phyloP scores from a whole-genome alignment of 2,888 invertebrate species.

The Pogonocherus hispidulus region DNA sequence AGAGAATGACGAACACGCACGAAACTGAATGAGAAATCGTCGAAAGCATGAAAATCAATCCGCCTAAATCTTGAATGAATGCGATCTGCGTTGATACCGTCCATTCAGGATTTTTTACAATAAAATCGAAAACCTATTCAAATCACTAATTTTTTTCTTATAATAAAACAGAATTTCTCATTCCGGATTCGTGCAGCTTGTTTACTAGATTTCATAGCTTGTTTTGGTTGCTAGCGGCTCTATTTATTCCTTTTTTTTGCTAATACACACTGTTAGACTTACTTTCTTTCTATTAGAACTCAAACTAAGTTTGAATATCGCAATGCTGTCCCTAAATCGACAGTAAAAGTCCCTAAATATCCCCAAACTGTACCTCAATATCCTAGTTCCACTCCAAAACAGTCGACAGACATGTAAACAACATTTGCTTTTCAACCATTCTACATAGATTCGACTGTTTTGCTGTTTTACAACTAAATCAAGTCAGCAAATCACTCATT shows the following conservation, averaged over 20 bases:
- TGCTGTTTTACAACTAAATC: too few relatives aligned
- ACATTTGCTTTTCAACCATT: too few relatives aligned
- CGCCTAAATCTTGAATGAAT: too few relatives aligned
- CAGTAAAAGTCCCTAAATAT: background rate
- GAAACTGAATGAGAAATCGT: constrained; percentile 1
- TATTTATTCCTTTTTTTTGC: constrained; percentile 24
- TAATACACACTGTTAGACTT: constrained; percentile 20
- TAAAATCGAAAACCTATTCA: too few relatives aligned
- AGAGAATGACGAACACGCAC: constrained; percentile 19
- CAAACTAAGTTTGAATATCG: background rate
- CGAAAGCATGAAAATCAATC: too few relatives aligned
- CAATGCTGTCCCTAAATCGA: background rate
- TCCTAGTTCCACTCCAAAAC: background rate
- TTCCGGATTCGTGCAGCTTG: constrained; percentile 19
- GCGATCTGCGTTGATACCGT: too few relatives aligned
- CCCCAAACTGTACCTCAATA: background rate
- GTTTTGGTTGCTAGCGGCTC: constrained; percentile 29
- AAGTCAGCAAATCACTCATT: too few relatives aligned
- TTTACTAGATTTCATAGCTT: constrained; percentile 28
- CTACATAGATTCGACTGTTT: too few relatives aligned
- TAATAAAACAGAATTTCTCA: background rate
- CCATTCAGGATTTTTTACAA: too few relatives aligned
- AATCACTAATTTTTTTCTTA: too few relatives aligned
- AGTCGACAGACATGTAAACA: background rate
- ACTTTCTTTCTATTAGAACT: constrained; percentile 7